Percentiles rank a stretch among this genome's conserved stretches.
Conservation (phyloP, 2,113 vertebrate species). For the Mirza zaza region DNA sequence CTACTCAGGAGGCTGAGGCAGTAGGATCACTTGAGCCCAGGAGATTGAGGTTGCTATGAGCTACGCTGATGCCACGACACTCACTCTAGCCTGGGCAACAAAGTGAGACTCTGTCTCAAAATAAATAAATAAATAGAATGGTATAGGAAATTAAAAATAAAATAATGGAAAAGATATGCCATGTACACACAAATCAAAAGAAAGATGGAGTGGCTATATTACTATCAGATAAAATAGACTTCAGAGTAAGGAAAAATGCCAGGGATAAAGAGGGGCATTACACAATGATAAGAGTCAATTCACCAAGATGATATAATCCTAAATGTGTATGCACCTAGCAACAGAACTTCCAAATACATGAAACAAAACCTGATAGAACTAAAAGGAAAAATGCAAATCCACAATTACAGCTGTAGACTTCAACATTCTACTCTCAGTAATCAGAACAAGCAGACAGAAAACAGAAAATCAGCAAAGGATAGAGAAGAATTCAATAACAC, state of each 20-base stretch:
- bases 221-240: background rate
- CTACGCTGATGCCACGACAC: too few relatives aligned
- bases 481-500: background rate
- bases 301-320: background rate
- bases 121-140: too few relatives aligned
- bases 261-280: background rate
- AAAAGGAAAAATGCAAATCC: background rate
- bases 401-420: background rate
- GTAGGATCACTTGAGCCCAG: too few relatives aligned
- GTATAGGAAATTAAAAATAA: slow-evolving; percentile 3
- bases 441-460: background rate
- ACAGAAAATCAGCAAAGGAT: background rate
- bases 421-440: background rate
- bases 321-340: background rate
- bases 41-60: too few relatives aligned
- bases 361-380: slow-evolving; percentile 26
- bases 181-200: background rate
- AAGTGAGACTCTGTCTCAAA: too few relatives aligned
- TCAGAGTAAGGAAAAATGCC: slow-evolving; percentile 33
- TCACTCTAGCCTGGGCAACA: too few relatives aligned
- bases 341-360: background rate
- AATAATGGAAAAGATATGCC: background rate
- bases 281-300: background rate
- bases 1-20: too few relatives aligned
- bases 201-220: background rate